These are phyloP conservation scores for Iguana delicatissima DNA, from an alignment of 2,797 vertebrate species.

Conservation along the genomic window DNA sequence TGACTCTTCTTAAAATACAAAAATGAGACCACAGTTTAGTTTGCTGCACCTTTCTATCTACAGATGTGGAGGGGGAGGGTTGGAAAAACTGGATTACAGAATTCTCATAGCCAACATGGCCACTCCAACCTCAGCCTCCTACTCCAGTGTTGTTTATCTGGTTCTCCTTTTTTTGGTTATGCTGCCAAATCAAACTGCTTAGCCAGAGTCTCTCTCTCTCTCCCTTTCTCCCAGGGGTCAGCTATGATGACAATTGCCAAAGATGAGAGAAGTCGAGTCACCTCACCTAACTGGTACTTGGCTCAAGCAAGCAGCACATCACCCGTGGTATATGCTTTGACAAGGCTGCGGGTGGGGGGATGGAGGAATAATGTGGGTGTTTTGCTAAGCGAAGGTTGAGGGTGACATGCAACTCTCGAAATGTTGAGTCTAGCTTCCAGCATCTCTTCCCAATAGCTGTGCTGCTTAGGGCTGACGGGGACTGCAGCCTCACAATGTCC, in stretches of 20 bases:
- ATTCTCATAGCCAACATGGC: no score
- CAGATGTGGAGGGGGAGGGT: no score
- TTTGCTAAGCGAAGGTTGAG: background rate
- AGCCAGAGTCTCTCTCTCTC: no score
- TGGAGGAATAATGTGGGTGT: background rate
- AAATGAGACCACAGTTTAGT: no score
- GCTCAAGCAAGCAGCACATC: background rate
- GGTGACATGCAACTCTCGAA: background rate
- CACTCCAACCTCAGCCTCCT: background rate
- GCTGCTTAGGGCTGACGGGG: background rate
- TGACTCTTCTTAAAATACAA: no score
- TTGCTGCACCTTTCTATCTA: no score
- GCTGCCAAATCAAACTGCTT: background rate
- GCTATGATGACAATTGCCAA: background rate
- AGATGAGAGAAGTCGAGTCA: background rate
- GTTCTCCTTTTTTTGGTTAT: background rate
- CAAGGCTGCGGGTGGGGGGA: background rate
- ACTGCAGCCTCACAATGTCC: background rate
- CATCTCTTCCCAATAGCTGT: background rate
- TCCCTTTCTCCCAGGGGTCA: conserved; percentile 4
- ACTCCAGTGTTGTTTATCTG: background rate
- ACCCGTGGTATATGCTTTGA: background rate
- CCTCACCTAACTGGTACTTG: conserved; percentile 14
- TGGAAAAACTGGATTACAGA: no score
- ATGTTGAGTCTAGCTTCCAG: background rate